Evolutionary conservation across 1,140 invertebrate genomes (phyloP), one percentile per base, ranked within the genome.

Genomic region (Ceratina japonica): DNA sequence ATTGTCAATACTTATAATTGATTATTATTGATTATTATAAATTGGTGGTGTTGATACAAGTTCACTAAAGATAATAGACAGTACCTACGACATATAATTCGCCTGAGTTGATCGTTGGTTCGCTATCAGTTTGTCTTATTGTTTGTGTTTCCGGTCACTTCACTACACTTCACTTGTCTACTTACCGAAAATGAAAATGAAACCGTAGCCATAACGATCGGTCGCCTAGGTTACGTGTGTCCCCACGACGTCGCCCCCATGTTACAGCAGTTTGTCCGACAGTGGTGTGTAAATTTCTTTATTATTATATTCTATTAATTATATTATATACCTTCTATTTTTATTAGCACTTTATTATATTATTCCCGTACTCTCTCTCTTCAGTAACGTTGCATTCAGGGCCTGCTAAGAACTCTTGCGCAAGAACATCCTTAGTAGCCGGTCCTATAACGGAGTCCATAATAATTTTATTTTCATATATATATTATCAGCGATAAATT

Each of bases 171-270:
- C 91, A 92, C 92, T 93, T 93, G 91, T 91, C 92, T 92, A 91
- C 91, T 92, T 93, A 93, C 91, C 87, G 90, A 91, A 56, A 91
- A 89, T 74, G 89, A 91, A 90, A 91, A 86, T 87, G 44, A 92
- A 90, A 92, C 87, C 87, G 91, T 97, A 99, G 99, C 99, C 95
- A 99, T 99, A 95, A 99, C 99, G 95, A 99, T 99, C 95, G 99
- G 99, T 96, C 98, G 99, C 94, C 97, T 99, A 95, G 99, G 99
- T 96, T 98, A 97, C 96, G 98, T 99, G 94, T 99, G 98, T 96
- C 98, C 98, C 93, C 97, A 98, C 94, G 98, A 99, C 95, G 98
- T 99, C 94, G 98, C 99, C 94, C 98, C 98, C 94, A 96, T 97
- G 95, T 98, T 99, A 95, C 97, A 98, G 94, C 98, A 99, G 95